These are phyloP conservation scores for Drosophila basisetae DNA, from an alignment of 2,888 invertebrate species.

Conservation along the genomic window DNA sequence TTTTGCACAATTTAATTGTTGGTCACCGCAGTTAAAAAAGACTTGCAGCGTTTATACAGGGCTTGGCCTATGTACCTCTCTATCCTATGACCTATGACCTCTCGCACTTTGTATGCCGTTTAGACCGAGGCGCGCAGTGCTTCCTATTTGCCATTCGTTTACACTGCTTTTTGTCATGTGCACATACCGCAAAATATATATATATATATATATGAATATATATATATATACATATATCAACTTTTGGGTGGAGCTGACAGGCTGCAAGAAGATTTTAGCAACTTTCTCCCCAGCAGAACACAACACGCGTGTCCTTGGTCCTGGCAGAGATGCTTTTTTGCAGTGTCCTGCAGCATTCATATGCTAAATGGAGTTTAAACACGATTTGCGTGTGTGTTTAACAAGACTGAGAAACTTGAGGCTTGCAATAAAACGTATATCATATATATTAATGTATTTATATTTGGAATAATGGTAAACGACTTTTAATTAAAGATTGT, in stretches of 20 bases:
- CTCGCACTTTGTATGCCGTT: not conserved
- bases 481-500: not conserved
- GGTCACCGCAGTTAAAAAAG: not conserved
- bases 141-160: slow-evolving; percentile 15
- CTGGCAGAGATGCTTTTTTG: not conserved
- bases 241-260: slow-evolving; percentile 29
- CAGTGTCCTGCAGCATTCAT: not conserved
- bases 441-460: not conserved
- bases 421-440: not conserved
- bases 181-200: slow-evolving; percentile 14
- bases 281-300: slow-evolving; percentile 5
- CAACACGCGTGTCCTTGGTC: not conserved
- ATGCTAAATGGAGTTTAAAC: not conserved
- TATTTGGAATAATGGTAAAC: not conserved
- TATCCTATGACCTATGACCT: not conserved
- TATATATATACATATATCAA: slow-evolving; percentile 24
- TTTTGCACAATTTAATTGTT: slow-evolving; percentile 6
- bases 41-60: not conserved
- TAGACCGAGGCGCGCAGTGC: not conserved
- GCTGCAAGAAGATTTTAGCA: slow-evolving; percentile 12
- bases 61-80: not conserved
- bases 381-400: not conserved
- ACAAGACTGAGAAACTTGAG: not conserved
- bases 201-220: slow-evolving; percentile 15
- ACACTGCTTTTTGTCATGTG: slow-evolving; percentile 30